Base-by-base conservation (phyloP, 1,140 invertebrate species). In the Cyclina sinensis region DNA sequence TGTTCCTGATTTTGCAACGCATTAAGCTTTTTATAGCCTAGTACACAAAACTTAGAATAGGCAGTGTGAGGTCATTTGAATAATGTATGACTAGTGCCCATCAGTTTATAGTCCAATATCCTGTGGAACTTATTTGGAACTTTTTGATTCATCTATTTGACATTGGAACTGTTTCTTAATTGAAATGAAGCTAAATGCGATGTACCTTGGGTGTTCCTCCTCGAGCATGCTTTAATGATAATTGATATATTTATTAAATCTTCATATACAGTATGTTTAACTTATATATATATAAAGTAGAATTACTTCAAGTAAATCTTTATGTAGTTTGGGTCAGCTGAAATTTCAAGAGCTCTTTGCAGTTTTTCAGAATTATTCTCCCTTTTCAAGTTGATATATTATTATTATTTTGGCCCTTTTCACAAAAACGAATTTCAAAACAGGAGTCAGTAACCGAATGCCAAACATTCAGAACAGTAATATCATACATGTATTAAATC, bases 401-500 rank as follows among this genome's bases (percentile, higher is more conserved):
- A 57, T 57, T 57, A 11, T 57, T 57, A 18, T 11, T 57, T 57
- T 11, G 51, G 7, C 21, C 51, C 7, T 57, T 57, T 57, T 57
- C 51, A 11, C 21, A 57, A 7, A 57, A 18, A 57, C 51, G 1
- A 24, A 24, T 32, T 27, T 4, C 27, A 39, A 86, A 79, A 21
- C 32, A 35, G n/a, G n/a, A n/a, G n/a, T n/a, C n/a, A n/a, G n/a
- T n/a, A 79, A 79, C 79, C 43, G 86, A 57, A 65, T 46, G 16
- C 57, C 81, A 37, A 73, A 32, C 27, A n/a, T n/a, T 68, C 86
- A 27, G 39, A 51, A 21, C 32, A 35, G 89, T 70, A 68, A 82
- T 90, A 9, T 90, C 84, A 51, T 14, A 74, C 51, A 88, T 74
- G 11, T n/a, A 21, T n/a, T 37, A 62, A 48, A 24, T 27, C 51